Base-by-base conservation (phyloP, 2,797 vertebrate genomes). In the Coracias cyanogaster region DNA sequence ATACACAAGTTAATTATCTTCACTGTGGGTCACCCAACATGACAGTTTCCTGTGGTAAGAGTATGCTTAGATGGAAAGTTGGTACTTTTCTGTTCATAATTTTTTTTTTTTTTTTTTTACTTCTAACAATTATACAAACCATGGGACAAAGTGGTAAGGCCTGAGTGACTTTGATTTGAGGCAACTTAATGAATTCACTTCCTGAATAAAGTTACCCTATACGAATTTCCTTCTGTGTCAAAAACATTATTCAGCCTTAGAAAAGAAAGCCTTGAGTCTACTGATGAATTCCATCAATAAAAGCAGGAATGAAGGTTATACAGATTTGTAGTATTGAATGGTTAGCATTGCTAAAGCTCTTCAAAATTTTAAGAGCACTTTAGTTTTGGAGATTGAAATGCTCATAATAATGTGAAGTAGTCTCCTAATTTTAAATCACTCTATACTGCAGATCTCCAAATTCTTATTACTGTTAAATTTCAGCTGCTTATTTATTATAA, bases 331-430 rank as follows among this genome's bases (percentile, higher is more conserved):
- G 35, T 67, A 72, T 25, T 89, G 55, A 73, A 54, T 61, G 69
- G 17, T 61, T 94, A 84, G 29, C 31, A 64, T 70, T 90, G 76
- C 15, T 61, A 79, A 52, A 89, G n/a, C 43, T 77, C 33, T 88
- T 89, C 77, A 89, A 74, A 90, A 92, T 31, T 85, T 89, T 81
- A 86, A 92, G 48, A 89, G 52, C 39, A 46, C 80, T 95, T 95
- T 79, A 57, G 20, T 92, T 85, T 83, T 81, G 76, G 93, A 84
- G 66, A 92, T 7, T 89, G 83, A 93, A 92, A 79, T 84, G 55
- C 15, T 82, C 62, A 64, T 66, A 94, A 87, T 81, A 70, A 74
- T 64, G 37, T 86, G 73, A 94, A 86, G 43, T 85, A 60, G 28
- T 89, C 71, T 94, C 31, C 85, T 70, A 89, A 93, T 90, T 94